Evolutionary conservation across 2,113 vertebrate genomes (phyloP), one percentile per base, ranked within the genome.

Genomic region (Spheniscus mendiculus): DNA sequence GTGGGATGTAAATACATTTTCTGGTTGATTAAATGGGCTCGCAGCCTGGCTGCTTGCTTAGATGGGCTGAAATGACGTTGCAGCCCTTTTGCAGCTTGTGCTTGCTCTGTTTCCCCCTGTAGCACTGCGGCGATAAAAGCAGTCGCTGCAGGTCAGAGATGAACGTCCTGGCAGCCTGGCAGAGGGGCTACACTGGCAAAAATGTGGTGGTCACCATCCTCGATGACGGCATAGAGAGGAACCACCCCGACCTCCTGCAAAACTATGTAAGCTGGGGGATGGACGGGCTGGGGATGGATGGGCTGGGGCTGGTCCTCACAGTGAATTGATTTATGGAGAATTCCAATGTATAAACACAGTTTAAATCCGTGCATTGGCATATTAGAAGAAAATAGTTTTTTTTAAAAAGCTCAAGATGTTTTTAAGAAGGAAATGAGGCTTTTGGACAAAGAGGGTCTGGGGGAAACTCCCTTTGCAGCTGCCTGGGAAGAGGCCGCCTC

Each of bases 131-230:
- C 0, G 98, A 98, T 87, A 98, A 97, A 74, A 95, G 93, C 96
- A 98, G 98, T 15, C 98, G 98, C 58, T 99, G 98, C 95, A 93
- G 98, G 36, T 98, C 98, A 0, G 98, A 99, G 83, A 99, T 98
- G 98, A 99, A 99, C 8, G 40, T 99, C 65, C 95, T 98, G 90
- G 97, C 98, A 5, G 98, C 99, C 2, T 99, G 99, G 99, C 98
- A 98, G 96, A 95, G 97, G 63, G 99, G 99, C 88, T 99, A 98
- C 94, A 99, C 98, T 0, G 99, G 99, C 10, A 98, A 97, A 49
- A 98, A 98, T 0, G 98, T 99, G 58, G 98, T 99, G 81, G 97
- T 99, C 70, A 98, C 98, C 89, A 99, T 99, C 88, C 97, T 99
- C 0, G 98, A 99, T 10, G 98, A 99, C 11, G 99, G 99, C 81